Base-by-base conservation (phyloP, 1,140 invertebrate species). In the Meteorus sp. region DNA sequence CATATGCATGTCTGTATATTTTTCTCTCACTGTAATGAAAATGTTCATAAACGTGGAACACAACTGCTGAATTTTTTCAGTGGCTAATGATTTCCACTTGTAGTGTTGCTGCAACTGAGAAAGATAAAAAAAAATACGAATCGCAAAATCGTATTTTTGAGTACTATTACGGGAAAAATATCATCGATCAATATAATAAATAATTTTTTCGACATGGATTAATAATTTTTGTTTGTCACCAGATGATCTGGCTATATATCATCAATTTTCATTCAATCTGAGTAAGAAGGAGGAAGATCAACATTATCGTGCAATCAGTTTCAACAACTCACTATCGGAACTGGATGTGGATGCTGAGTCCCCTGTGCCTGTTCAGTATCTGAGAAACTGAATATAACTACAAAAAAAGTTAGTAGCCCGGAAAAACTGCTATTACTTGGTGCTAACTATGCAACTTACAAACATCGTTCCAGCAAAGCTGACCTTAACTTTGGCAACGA, bases 261-360 rank as follows among this genome's bases (percentile, higher is more conserved):
- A 97, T 77, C 94, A 97, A 74, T 98, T 98, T 78, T 98, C 95
- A 0, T 99, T 98, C 75, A 98, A 98, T 80, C 80, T 99, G 47
- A 97, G 95, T 0, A 98, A 91, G 75, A 91, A 92, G 66, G n/a
- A n/a, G n/a, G 95, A 97, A 69, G 95, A 98, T 78, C 84, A 88
- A 0, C 89, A 96, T 71, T 93, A 92, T 60, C 93, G 91, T 0
- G 91, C 94, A 64, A 98, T 98, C 56, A 98, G 98, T 78, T 98
- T 99, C 75, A 89, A 94, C 61, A 97, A 97, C 80, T 89, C 90
- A 33, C 95, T 95, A 3, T 85, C 88, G 1, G 95, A 95, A 69
- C 84, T 89, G 3, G 93, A 96, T 70, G 88, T 95, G n/a, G 95
- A 99, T 81, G 94, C 95, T 2, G 95, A 98, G 72, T 98, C 98